phyloP scores from a whole-genome alignment of 2,888 invertebrate genomes.

The Tetheella fluctuosa region DNA sequence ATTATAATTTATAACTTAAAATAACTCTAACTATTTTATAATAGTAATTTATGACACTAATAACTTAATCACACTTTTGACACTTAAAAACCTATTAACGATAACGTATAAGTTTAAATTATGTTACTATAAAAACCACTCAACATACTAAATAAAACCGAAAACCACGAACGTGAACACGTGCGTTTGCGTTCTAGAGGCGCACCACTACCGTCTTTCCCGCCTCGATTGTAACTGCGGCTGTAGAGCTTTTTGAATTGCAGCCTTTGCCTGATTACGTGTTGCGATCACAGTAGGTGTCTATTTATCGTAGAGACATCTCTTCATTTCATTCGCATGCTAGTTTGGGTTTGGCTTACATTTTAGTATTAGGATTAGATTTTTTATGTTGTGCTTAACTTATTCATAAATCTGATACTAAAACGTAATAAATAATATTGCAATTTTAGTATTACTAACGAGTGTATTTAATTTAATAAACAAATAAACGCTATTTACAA shows the following conservation, averaged over 20 bases:
- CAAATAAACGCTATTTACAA: no score
- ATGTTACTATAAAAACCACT: background rate
- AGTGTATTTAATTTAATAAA: no score
- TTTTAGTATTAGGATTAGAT: no score
- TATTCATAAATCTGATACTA: no score
- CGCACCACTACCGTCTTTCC: constrained; percentile 31
- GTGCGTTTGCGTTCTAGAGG: constrained; percentile 31
- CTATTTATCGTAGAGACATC: background rate
- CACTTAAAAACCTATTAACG: background rate
- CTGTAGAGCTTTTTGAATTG: constrained; percentile 42
- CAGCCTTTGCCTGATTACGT: constrained; percentile 37
- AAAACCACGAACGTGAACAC: constrained; percentile 31
- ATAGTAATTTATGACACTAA: no score
- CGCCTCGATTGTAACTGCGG: constrained; percentile 45
- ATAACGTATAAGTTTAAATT: constrained; percentile 3
- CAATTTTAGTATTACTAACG: no score
- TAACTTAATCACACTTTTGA: background rate
- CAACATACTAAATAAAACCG: constrained; percentile 3
- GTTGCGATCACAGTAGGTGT: constrained; percentile 9
- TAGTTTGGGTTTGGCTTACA: no score
- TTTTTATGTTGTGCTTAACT: no score
- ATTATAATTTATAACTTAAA: no score
- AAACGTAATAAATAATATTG: no score
- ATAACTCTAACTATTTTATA: no score
- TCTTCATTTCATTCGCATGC: no score